Evolutionary conservation across 2,888 invertebrate genomes (phyloP).

Genomic region (Trichopria drosophilae): DNA sequence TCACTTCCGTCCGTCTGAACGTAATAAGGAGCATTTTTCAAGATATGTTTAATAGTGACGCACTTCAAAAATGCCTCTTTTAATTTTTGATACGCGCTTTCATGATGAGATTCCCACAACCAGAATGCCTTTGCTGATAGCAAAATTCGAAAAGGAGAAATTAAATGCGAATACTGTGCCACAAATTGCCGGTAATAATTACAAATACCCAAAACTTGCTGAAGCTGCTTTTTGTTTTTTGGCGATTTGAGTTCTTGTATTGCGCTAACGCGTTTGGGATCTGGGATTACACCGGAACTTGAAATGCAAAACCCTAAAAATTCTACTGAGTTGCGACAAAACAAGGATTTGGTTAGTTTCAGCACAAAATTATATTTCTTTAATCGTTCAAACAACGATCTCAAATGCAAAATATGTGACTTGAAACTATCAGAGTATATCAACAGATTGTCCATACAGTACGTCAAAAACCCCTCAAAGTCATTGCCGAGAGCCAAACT

Average conservation of each 20-base stretch:
- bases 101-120: slow-evolving; percentile 11
- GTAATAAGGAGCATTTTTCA: slow-evolving; percentile 4
- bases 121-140: slow-evolving; percentile 2
- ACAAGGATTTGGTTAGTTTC: slow-evolving; percentile 35
- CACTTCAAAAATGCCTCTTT: slow-evolving; percentile 16
- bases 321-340: slow-evolving; percentile 15
- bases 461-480: slow-evolving; percentile 34
- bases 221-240: slow-evolving; percentile 35
- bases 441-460: slow-evolving; percentile 44
- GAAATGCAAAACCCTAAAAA: slow-evolving; percentile 14
- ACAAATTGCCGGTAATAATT: slow-evolving; percentile 11
- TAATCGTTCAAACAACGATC: slow-evolving; percentile 29
- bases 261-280: slow-evolving; percentile 25
- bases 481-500: slow-evolving; percentile 37
- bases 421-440: slow-evolving; percentile 36
- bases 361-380: slow-evolving; percentile 33
- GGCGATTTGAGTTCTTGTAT: slow-evolving; percentile 38
- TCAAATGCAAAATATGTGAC: slow-evolving; percentile 32
- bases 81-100: slow-evolving; percentile 7
- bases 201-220: slow-evolving; percentile 10
- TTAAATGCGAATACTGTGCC: slow-evolving; percentile 1
- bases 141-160: slow-evolving; percentile 12
- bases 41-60: slow-evolving; percentile 17
- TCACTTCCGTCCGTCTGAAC: slow-evolving; percentile 24
- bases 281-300: slow-evolving; percentile 1